Conservation (phyloP, 1,140 invertebrate genomes). For the Neotoxoptera formosana region DNA sequence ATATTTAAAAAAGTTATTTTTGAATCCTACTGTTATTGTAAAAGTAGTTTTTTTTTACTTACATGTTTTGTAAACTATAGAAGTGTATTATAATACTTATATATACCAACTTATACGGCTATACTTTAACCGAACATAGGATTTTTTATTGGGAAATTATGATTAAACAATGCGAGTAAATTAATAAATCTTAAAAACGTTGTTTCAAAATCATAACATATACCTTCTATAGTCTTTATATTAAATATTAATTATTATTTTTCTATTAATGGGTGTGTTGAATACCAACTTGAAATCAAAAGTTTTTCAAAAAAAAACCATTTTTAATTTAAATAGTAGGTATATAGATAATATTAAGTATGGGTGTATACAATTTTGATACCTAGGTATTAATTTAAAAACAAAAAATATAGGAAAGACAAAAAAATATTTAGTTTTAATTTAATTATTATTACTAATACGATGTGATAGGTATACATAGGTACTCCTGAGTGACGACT, state of each 20-base stretch:
- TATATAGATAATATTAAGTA: background rate
- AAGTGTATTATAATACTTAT: background rate
- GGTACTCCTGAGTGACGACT: background rate
- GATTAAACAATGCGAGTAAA: background rate
- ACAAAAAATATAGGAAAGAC: background rate
- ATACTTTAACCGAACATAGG: background rate
- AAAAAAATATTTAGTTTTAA: background rate
- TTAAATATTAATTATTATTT: background rate
- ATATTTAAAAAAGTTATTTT: background rate
- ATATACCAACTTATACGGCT: background rate
- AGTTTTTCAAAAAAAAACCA: background rate
- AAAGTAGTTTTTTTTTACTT: background rate
- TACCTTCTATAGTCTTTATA: background rate
- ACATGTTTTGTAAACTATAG: background rate
- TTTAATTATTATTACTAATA: background rate
- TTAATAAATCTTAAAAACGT: background rate
- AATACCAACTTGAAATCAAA: background rate
- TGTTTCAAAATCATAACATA: background rate
- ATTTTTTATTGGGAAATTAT: background rate
- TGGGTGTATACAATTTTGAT: background rate
- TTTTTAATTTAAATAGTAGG: background rate
- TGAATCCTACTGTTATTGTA: background rate
- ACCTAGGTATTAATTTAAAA: background rate
- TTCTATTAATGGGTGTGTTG: background rate
- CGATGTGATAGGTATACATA: background rate